Evolutionary conservation across 2,888 invertebrate genomes (phyloP).

Genomic region (Drosophila stalkeri): DNA sequence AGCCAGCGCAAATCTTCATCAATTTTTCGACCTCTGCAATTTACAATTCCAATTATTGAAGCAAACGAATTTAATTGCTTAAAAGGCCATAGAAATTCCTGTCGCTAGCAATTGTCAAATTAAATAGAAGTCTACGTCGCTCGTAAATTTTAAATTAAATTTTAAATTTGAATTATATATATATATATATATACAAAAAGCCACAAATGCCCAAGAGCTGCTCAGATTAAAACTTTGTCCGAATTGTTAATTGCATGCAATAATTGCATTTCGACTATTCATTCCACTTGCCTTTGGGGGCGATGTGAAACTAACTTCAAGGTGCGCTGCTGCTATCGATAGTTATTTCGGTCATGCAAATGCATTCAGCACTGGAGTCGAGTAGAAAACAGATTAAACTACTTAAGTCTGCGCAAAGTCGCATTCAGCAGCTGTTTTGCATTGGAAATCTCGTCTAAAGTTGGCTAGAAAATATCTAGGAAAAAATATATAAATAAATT

Average conservation of each 20-base stretch:
- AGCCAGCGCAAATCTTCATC: not conserved
- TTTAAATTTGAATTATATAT: too few relatives aligned
- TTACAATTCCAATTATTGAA: not conserved
- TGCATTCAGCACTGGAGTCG: conserved; percentile 24
- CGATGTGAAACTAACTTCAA: not conserved
- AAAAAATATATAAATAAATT: not conserved
- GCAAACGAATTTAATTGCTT: not conserved
- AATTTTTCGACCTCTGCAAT: not conserved
- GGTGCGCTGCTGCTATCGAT: conserved; percentile 35
- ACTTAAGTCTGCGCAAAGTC: conserved; percentile 24
- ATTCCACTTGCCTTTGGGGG: not conserved
- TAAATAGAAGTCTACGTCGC: conserved; percentile 14
- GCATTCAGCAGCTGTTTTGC: conserved; percentile 39
- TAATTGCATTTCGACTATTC: conserved; percentile 31
- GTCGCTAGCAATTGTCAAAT: conserved; percentile 28
- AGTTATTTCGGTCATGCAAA: conserved; percentile 36
- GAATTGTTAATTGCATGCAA: conserved; percentile 44
- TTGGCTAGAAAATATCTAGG: not conserved
- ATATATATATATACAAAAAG: conserved; percentile 6
- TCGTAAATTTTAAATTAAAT: conserved; percentile 28
- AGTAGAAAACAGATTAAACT: conserved; percentile 27
- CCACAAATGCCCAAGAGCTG: conserved; percentile 7
- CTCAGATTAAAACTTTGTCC: conserved; percentile 13
- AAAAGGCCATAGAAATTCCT: conserved; percentile 9
- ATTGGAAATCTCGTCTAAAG: conserved; percentile 18